phyloP scores from a whole-genome alignment of 2,113 vertebrate genomes.

The Chlamydotis undulata region DNA sequence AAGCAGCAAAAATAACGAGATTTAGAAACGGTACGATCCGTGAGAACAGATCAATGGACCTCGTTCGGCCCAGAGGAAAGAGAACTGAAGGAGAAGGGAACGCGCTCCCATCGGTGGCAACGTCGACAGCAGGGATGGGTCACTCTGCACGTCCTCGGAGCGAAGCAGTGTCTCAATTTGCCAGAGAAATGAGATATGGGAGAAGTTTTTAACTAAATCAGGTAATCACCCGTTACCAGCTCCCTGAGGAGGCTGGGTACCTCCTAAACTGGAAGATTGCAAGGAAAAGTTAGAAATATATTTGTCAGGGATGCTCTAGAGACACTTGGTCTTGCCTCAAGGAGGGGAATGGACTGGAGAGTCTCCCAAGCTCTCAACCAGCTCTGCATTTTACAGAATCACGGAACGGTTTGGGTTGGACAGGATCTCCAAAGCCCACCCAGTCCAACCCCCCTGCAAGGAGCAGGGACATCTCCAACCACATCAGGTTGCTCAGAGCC shows the following conservation, averaged over 20 bases:
- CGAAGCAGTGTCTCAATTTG: not conserved
- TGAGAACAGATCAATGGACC: not conserved
- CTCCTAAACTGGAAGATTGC: not conserved
- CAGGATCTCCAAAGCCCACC: no score
- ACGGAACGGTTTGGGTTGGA: no score
- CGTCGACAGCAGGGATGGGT: not conserved
- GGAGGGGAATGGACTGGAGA: not conserved
- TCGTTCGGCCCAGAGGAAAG: not conserved
- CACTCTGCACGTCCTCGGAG: not conserved
- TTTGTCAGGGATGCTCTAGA: not conserved
- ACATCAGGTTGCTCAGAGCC: no score
- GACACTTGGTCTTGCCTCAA: not conserved
- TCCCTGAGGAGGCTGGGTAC: not conserved
- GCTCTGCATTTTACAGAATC: not conserved
- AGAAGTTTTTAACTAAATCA: not conserved
- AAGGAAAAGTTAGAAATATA: not conserved
- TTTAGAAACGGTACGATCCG: not conserved
- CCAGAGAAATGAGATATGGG: not conserved
- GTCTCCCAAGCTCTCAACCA: not conserved
- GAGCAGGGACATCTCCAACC: no score
- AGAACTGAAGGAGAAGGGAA: not conserved
- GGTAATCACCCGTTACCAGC: not conserved
- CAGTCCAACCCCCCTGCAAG: no score
- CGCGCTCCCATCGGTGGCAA: rapidly evolving
- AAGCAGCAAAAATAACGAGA: not conserved